Base-by-base conservation (phyloP, 1,140 invertebrate genomes). In the Drosophila pachea region DNA sequence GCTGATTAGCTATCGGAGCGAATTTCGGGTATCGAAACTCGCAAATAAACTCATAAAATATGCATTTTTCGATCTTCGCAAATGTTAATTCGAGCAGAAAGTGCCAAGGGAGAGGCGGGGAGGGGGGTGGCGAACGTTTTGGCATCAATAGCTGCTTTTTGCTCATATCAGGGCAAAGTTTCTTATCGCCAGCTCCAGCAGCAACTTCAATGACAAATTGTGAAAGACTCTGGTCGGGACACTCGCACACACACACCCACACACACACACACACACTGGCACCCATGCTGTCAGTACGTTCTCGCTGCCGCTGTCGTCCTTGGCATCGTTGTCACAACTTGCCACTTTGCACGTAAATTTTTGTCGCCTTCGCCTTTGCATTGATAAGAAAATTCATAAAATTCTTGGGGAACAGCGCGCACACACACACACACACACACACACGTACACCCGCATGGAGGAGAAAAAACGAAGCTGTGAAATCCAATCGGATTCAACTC, bases 311-410 rank as follows among this genome's bases (percentile, higher is more conserved):
- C 31, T 52, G 36, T 59, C 48, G 48, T 32, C 54, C 7, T 33
- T 55, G 22, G 54, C 33, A 47, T 38, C 75, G 65, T 73, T 73
- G 73, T 83, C 79, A 84, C 78, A 83, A 83, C 78, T 83, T 83
- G 78, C 78, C 78, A 83, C 78, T 84, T 86, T 84, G 79, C 79
- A 84, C 81, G 79, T 84, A 84, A 84, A 76, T 84, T 84, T 84
- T 73, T 71, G 81, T 68, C 79, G 73, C 65, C 81, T 69, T 83
- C 49, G 70, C 69, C 66, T 73, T 82, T 82, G 78, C 76, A 83
- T 73, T 83, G 81, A 86, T 86, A 84, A 86, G 79, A 84, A 86
- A 84, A 84, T 84, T 84, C 79, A 84, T 84, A 84, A 84, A 86
- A 84, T 84, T 70, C 73, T 64, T 66, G 54, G 65, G 40, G 42